Evolutionary conservation across 2,113 vertebrate genomes (phyloP).

Genomic region (Saccopteryx bilineata): DNA sequence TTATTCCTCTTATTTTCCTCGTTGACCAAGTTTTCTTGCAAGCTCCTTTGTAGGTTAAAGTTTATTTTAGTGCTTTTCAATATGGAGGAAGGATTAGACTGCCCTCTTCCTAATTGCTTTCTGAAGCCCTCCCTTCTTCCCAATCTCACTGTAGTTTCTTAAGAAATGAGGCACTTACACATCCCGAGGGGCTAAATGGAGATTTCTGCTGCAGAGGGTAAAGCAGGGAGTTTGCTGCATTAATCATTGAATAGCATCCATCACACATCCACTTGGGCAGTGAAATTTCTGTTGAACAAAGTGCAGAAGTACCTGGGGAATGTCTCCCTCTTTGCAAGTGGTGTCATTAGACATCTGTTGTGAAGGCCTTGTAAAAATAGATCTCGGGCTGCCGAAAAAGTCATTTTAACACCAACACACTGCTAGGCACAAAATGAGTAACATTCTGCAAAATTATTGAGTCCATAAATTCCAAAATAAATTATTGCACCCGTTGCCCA

Average conservation of each 20-base stretch:
- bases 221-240: conserved; percentile 71
- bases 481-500: background rate
- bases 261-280: conserved; percentile 77
- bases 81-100: conserved; percentile 65
- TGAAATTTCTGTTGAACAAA: conserved; percentile 76
- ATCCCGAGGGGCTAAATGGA: conserved; percentile 76
- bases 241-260: conserved; percentile 79
- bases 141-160: conserved; percentile 79
- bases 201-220: conserved; percentile 71
- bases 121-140: conserved; percentile 66
- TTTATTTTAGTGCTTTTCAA: conserved; percentile 74
- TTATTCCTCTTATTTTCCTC: conserved; percentile 48
- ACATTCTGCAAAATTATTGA: background rate
- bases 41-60: conserved; percentile 59
- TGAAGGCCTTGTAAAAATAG: conserved; percentile 57
- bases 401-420: background rate
- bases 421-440: conserved; percentile 34
- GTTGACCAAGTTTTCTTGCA: conserved; percentile 64
- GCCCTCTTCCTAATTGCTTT: conserved; percentile 78
- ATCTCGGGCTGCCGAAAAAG: conserved; percentile 57
- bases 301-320: conserved; percentile 69
- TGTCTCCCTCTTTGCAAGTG: conserved; percentile 59
- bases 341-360: conserved; percentile 34
- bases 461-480: conserved; percentile 53
- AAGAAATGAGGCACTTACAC: conserved; percentile 80